Evolutionary conservation across 2,888 invertebrate species (phyloP).

Genomic region (Spodoptera exigua): DNA sequence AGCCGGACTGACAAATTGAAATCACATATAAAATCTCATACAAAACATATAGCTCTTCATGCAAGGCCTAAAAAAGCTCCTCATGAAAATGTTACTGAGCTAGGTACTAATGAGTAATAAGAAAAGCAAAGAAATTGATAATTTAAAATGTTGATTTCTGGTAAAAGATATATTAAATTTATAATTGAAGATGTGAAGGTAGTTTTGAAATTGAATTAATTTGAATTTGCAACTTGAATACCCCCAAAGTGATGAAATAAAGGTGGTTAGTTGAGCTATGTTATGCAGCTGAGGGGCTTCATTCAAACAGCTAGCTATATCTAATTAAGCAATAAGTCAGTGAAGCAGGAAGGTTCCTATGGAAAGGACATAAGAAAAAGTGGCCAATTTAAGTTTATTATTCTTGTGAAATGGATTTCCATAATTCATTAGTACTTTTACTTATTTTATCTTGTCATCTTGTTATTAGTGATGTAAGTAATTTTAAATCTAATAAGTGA

Average conservation of each 20-base stretch:
- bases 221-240: background rate
- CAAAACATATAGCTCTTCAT: slow-evolving; percentile 66
- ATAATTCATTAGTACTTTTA: slow-evolving; percentile 49
- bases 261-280: slow-evolving; percentile 8
- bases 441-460: slow-evolving; percentile 52
- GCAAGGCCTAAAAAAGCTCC: slow-evolving; percentile 22
- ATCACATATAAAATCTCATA: slow-evolving; percentile 90
- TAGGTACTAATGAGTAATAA: no score
- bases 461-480: slow-evolving; percentile 60
- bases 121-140: background rate
- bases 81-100: background rate
- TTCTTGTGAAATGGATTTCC: slow-evolving; percentile 54
- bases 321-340: slow-evolving; percentile 50
- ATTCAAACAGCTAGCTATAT: slow-evolving; percentile 41
- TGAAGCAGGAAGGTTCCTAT: slow-evolving; percentile 15
- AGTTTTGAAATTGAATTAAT: background rate
- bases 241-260: slow-evolving; percentile 23
- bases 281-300: slow-evolving; percentile 49
- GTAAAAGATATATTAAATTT: background rate
- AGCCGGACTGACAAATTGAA: slow-evolving; percentile 90
- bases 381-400: slow-evolving; percentile 7
- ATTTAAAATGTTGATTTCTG: background rate
- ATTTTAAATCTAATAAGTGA: slow-evolving; percentile 2
- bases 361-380: slow-evolving; percentile 25
- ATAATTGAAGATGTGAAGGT: slow-evolving; percentile 10